Conservation (phyloP, 2,888 invertebrate species). For the Agrilus cyanescens region DNA sequence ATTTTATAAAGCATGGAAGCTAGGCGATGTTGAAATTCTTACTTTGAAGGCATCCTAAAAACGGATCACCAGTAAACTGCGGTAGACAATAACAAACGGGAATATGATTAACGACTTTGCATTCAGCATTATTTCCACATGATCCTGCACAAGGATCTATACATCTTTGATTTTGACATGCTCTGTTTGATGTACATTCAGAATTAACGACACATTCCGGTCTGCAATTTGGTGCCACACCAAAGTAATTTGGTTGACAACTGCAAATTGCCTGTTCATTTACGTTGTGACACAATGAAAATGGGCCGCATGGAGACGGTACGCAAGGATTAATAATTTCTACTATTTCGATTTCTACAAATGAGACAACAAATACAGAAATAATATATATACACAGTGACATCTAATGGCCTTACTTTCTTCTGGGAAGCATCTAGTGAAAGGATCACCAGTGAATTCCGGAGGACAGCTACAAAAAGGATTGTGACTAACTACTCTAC, state of each 20-base stretch:
- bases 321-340: conserved; percentile 44
- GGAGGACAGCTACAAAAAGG: conserved; percentile 64
- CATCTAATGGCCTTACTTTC: conserved; percentile 42
- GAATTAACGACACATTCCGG: conserved; percentile 64
- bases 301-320: conserved; percentile 67
- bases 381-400: conserved; percentile 1
- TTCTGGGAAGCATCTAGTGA: conserved; percentile 53
- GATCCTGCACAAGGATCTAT: conserved; percentile 63
- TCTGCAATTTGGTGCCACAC: conserved; percentile 66
- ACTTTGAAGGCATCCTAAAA: conserved; percentile 54
- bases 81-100: conserved; percentile 62
- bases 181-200: conserved; percentile 60
- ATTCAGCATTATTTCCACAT: conserved; percentile 60
- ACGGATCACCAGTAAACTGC: conserved; percentile 67
- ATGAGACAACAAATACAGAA: conserved; percentile 11
- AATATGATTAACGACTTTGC: conserved; percentile 57
- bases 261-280: conserved; percentile 61
- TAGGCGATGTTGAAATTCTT: conserved; percentile 15
- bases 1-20: no score
- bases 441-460: conserved; percentile 65
- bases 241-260: conserved; percentile 60
- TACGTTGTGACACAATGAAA: conserved; percentile 58
- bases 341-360: conserved; percentile 27
- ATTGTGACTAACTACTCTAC: conserved; percentile 68
- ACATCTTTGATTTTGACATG: conserved; percentile 61